These are phyloP conservation scores for Leptopilina myrica DNA, from an alignment of 2,888 invertebrate genomes.

Conservation along the genomic window DNA sequence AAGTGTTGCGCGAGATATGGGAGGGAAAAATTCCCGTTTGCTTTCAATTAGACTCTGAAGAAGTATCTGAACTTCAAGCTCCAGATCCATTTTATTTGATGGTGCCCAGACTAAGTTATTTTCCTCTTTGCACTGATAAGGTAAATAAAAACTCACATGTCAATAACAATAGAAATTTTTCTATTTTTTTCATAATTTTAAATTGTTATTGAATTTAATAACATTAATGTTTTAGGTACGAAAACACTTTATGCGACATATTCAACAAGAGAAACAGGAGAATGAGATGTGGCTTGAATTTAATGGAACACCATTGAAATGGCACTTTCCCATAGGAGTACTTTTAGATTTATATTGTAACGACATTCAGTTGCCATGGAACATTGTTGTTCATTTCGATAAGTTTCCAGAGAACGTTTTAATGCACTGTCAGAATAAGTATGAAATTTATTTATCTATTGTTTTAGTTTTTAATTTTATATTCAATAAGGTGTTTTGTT, in stretches of 20 bases:
- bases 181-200: neutral
- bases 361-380: constrained; percentile 93
- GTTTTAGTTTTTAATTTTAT: neutral
- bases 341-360: constrained; percentile 89
- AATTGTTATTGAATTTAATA: neutral
- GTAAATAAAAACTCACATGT: constrained; percentile 75
- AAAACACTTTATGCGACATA: constrained; percentile 90
- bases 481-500: no score
- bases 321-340: constrained; percentile 90
- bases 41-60: constrained; percentile 92
- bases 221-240: constrained; percentile 81
- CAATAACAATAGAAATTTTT: neutral
- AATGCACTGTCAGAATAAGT: constrained; percentile 92
- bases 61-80: constrained; percentile 91
- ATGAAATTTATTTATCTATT: constrained; percentile 60
- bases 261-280: constrained; percentile 86
- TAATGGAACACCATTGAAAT: constrained; percentile 93
- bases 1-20: constrained; percentile 96
- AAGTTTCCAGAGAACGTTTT: constrained; percentile 94
- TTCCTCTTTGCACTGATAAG: constrained; percentile 96
- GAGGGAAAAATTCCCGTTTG: constrained; percentile 96
- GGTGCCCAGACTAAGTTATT: constrained; percentile 95
- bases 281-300: constrained; percentile 97
- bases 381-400: constrained; percentile 94
- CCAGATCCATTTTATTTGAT: constrained; percentile 96